Conservation (phyloP, 2,797 vertebrate species). For the Coregonus ussuriensis region DNA sequence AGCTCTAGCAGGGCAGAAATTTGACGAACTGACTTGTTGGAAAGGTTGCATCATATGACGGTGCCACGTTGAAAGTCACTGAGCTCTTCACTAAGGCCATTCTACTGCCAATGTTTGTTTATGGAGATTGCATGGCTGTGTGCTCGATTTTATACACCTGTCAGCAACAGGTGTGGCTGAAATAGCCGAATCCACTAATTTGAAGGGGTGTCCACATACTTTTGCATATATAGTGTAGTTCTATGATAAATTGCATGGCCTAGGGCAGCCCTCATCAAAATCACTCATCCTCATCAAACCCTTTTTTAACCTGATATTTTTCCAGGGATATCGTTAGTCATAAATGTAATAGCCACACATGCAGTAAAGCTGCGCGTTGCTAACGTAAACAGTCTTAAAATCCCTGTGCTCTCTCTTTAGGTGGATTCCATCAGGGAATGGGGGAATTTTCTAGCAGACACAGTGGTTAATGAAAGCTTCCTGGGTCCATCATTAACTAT, state of each 20-base stretch:
- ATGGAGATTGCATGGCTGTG: too few relatives aligned
- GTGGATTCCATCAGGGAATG: slow-evolving; percentile 36
- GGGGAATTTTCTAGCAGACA: slow-evolving; percentile 42
- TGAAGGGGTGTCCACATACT: too few relatives aligned
- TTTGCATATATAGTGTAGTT: too few relatives aligned
- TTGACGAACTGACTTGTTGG: too few relatives aligned
- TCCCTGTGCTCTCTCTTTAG: slow-evolving; percentile 8
- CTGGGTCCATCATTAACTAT: slow-evolving; percentile 44
- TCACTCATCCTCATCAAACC: slow-evolving; percentile 19
- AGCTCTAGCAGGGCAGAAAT: too few relatives aligned
- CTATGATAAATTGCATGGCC: background rate
- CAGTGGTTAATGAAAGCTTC: slow-evolving; percentile 50
- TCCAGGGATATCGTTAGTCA: slow-evolving; percentile 40
- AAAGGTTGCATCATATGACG: too few relatives aligned
- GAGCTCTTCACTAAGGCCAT: too few relatives aligned
- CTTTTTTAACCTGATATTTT: slow-evolving; percentile 14
- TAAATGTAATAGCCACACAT: slow-evolving; percentile 27
- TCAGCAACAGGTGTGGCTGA: too few relatives aligned
- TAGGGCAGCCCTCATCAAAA: slow-evolving; percentile 14
- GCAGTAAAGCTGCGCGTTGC: slow-evolving; percentile 16
- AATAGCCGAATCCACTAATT: too few relatives aligned
- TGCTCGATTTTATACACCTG: too few relatives aligned
- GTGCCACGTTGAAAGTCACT: too few relatives aligned
- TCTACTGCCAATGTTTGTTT: too few relatives aligned
- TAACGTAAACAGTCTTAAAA: slow-evolving; percentile 31